Conservation (phyloP, 2,888 invertebrate species). For the Griposia aprilina region DNA sequence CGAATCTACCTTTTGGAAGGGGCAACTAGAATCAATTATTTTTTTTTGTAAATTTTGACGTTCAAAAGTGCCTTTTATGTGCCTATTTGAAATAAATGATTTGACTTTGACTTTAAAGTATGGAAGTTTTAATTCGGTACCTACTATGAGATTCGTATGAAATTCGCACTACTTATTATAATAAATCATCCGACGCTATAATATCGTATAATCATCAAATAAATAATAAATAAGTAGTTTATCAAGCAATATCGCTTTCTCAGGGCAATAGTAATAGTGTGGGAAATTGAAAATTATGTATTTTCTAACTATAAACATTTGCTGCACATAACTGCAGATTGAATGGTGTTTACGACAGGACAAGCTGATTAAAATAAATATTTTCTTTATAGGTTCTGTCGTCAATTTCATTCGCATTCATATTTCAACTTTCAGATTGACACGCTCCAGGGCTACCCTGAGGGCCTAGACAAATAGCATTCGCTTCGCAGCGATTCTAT, state of each 20-base stretch:
- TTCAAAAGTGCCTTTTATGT: too few species aligned
- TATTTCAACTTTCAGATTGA: not conserved
- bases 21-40: too few species aligned
- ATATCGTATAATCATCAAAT: not conserved
- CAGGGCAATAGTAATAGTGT: slow-evolving; percentile 1
- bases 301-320: slow-evolving; percentile 21
- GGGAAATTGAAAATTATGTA: slow-evolving; percentile 23
- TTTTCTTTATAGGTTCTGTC: not conserved
- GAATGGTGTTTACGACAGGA: slow-evolving; percentile 21
- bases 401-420: not conserved
- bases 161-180: slow-evolving; percentile 25
- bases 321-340: not conserved
- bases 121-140: not conserved
- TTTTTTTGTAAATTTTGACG: too few species aligned
- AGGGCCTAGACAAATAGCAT: too few species aligned
- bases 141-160: slow-evolving; percentile 4
- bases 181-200: slow-evolving; percentile 7
- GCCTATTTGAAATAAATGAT: too few species aligned
- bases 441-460: not conserved
- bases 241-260: slow-evolving; percentile 23
- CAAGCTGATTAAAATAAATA: slow-evolving; percentile 6
- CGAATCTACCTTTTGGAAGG: too few species aligned
- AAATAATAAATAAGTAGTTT: slow-evolving; percentile 27
- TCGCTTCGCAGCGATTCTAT: too few species aligned
- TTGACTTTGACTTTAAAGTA: too few species aligned